Conservation (phyloP, 2,888 invertebrate genomes). For the Gastrophysa polygoni region DNA sequence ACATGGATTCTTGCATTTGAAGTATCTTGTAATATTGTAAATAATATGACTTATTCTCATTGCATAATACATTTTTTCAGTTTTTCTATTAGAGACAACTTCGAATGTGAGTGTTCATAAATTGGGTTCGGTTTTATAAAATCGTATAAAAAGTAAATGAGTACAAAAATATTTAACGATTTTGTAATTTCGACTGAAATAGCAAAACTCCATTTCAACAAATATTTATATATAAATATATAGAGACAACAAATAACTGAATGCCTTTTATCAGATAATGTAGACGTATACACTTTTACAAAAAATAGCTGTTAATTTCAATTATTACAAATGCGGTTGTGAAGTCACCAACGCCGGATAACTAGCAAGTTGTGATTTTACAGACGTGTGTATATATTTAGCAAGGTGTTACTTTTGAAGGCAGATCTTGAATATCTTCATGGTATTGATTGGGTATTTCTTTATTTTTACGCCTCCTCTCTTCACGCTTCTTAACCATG, state of each 20-base stretch:
- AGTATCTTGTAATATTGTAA: slow-evolving; percentile 40
- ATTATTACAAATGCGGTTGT: slow-evolving; percentile 39
- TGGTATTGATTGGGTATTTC: slow-evolving; percentile 36
- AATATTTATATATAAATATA: slow-evolving; percentile 53
- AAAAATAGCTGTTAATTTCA: slow-evolving; percentile 55
- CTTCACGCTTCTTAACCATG: slow-evolving; percentile 40
- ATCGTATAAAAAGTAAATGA: slow-evolving; percentile 44
- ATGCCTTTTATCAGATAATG: slow-evolving; percentile 60
- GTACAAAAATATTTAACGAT: slow-evolving; percentile 50
- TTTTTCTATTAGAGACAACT: slow-evolving; percentile 36
- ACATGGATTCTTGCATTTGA: slow-evolving; percentile 44
- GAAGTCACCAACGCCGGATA: slow-evolving; percentile 5
- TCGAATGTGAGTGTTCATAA: slow-evolving; percentile 45
- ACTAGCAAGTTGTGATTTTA: slow-evolving; percentile 3
- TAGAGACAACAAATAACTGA: slow-evolving; percentile 59
- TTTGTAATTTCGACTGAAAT: slow-evolving; percentile 51
- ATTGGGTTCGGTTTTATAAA: slow-evolving; percentile 49
- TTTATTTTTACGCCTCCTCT: slow-evolving; percentile 38
- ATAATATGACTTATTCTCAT: slow-evolving; percentile 36
- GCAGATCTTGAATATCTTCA: slow-evolving; percentile 46
- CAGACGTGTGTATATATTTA: slow-evolving; percentile 40
- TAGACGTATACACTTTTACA: slow-evolving; percentile 60
- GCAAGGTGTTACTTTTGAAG: slow-evolving; percentile 54
- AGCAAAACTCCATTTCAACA: slow-evolving; percentile 52
- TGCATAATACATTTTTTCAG: slow-evolving; percentile 33